Evolutionary conservation across 2,888 invertebrate species (phyloP).

Genomic region (Aphodius sticticus): DNA sequence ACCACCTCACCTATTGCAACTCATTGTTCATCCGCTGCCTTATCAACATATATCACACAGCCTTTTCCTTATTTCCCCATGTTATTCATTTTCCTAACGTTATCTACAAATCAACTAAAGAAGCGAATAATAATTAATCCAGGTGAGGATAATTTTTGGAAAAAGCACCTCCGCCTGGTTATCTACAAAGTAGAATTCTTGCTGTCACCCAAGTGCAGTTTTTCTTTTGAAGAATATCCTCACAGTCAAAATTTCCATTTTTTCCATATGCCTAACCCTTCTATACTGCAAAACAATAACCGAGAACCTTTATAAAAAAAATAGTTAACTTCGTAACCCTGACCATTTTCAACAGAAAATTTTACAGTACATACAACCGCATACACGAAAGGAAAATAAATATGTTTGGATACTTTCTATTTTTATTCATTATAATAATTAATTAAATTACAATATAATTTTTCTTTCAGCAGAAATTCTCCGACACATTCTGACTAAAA

Average conservation of each 20-base stretch:
- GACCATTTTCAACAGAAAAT: not conserved
- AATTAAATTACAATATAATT: too few relatives aligned
- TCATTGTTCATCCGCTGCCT: not conserved
- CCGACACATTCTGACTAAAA: too few relatives aligned
- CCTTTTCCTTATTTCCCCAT: not conserved
- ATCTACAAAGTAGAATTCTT: not conserved
- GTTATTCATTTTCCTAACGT: not conserved
- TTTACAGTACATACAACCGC: not conserved
- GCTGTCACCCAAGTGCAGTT: not conserved
- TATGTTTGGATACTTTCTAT: not conserved
- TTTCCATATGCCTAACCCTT: not conserved
- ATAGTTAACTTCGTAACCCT: not conserved
- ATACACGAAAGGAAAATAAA: not conserved
- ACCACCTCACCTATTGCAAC: not conserved
- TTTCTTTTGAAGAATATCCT: not conserved
- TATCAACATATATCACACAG: not conserved
- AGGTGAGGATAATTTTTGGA: too few relatives aligned
- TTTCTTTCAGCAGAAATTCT: too few relatives aligned
- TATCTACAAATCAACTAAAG: too few relatives aligned
- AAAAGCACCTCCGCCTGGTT: too few relatives aligned
- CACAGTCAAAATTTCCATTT: not conserved
- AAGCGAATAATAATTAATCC: too few relatives aligned
- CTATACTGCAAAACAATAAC: not conserved
- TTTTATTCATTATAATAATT: not conserved
- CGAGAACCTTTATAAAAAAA: not conserved